Conservation (phyloP, 2,888 invertebrate genomes). For the Uropetala carovei region DNA sequence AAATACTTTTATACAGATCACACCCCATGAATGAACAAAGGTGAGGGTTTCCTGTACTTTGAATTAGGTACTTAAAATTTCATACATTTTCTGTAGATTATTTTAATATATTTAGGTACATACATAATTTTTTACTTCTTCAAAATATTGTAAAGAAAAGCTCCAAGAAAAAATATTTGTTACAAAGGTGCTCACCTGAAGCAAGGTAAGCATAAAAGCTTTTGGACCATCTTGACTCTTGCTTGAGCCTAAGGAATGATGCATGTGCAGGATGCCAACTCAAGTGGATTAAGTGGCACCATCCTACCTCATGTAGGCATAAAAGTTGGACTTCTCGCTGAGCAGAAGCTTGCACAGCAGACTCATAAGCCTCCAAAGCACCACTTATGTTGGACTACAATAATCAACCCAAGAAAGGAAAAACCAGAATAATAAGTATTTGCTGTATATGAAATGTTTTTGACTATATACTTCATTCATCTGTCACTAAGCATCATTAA, state of each 20-base stretch:
- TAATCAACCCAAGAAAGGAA: conserved; percentile 67
- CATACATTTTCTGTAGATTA: neutral
- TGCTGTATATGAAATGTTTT: no score
- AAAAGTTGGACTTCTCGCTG: conserved; percentile 81
- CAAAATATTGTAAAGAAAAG: neutral
- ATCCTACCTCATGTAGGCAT: conserved; percentile 81
- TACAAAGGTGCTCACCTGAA: conserved; percentile 73
- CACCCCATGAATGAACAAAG: no score
- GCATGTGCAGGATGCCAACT: conserved; percentile 78
- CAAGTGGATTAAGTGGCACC: conserved; percentile 81
- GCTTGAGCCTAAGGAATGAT: conserved; percentile 78
- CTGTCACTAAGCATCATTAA: no score
- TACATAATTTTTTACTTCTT: neutral
- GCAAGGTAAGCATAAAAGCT: conserved; percentile 82
- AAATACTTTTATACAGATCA: no score
- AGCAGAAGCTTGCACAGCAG: conserved; percentile 78
- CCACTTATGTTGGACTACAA: conserved; percentile 79
- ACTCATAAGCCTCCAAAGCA: conserved; percentile 79
- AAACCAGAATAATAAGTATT: neutral
- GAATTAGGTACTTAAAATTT: no score
- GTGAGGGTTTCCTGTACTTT: no score
- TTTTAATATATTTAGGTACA: neutral
- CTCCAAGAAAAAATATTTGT: no score
- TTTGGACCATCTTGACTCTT: conserved; percentile 81
- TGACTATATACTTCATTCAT: no score